Percentiles rank a stretch among this genome's conserved stretches.
phyloP scores from a whole-genome alignment of 2,888 invertebrate genomes.

The Melanophora roralis region DNA sequence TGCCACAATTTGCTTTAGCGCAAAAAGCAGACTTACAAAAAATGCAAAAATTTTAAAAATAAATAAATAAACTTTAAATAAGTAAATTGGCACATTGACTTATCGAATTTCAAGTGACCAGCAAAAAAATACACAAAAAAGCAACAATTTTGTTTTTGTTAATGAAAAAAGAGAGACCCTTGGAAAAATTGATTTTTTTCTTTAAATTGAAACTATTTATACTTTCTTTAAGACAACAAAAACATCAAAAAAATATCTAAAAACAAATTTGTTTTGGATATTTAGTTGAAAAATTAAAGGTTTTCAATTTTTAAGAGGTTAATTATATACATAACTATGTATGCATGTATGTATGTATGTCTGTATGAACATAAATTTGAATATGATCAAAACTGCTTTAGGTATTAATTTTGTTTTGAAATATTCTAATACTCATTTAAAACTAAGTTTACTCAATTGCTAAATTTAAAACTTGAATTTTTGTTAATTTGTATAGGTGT shows the following conservation, averaged over 20 bases:
- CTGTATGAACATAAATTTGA: too few species aligned
- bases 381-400: too few species aligned
- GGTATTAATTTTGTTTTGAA: too few species aligned
- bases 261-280: not conserved
- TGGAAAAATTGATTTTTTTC: conserved; percentile 9
- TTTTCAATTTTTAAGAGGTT: conserved; percentile 55
- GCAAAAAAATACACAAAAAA: conserved; percentile 18
- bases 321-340: too few species aligned
- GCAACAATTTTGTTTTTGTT: conserved; percentile 8
- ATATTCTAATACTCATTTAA: too few species aligned
- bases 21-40: not conserved
- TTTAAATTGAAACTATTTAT: conserved; percentile 30
- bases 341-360: too few species aligned
- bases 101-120: conserved; percentile 62
- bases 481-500: too few species aligned
- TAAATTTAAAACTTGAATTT: not conserved
- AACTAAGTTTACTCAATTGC: conserved; percentile 41
- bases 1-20: conserved; percentile 1
- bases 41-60: conserved; percentile 4
- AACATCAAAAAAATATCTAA: conserved; percentile 8
- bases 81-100: conserved; percentile 64
- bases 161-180: conserved; percentile 43
- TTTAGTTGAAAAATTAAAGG: conserved; percentile 33
- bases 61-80: conserved; percentile 49
- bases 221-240: conserved; percentile 6